Evolutionary conservation across 2,888 invertebrate genomes (phyloP).

Genomic region (Tenthredo amoena): DNA sequence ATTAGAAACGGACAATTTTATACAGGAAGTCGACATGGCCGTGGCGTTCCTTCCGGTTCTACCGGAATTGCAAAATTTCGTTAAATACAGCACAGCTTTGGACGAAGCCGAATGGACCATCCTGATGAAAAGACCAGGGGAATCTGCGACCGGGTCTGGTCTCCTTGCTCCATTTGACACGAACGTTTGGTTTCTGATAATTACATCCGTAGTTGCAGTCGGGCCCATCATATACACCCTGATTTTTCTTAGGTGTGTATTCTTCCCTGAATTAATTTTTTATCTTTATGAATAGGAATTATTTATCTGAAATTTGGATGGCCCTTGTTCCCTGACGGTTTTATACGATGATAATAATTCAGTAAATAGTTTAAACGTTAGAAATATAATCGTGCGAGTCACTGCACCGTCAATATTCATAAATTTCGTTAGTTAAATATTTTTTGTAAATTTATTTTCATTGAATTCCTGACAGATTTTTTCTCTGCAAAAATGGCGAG

Average conservation of each 20-base stretch:
- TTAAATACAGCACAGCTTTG: slow-evolving; percentile 83
- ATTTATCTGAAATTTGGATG: not conserved
- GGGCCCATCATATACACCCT: slow-evolving; percentile 89
- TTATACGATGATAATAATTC: no score
- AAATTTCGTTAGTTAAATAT: no score
- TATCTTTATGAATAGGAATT: no score
- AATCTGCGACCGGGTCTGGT: slow-evolving; percentile 91
- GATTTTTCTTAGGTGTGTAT: slow-evolving; percentile 81
- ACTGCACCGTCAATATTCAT: no score
- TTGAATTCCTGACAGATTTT: not conserved
- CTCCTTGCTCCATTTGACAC: slow-evolving; percentile 89
- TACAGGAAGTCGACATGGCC: slow-evolving; percentile 88
- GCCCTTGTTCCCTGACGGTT: not conserved
- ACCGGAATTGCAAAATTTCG: slow-evolving; percentile 80
- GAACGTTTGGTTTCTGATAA: slow-evolving; percentile 86
- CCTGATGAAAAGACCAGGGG: slow-evolving; percentile 88
- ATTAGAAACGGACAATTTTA: not conserved
- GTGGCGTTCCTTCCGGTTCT: slow-evolving; percentile 88
- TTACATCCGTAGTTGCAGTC: slow-evolving; percentile 86
- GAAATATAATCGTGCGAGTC: no score
- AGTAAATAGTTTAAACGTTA: no score
- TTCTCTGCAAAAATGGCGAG: slow-evolving; percentile 81
- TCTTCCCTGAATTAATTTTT: not conserved
- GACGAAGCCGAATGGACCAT: slow-evolving; percentile 90
- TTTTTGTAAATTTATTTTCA: not conserved